A percentile compares a stretch with the other conserved stretches of the same genome.
phyloP scores from a whole-genome alignment of 2,797 vertebrate genomes.

The Melanotaenia parkinsoni region DNA sequence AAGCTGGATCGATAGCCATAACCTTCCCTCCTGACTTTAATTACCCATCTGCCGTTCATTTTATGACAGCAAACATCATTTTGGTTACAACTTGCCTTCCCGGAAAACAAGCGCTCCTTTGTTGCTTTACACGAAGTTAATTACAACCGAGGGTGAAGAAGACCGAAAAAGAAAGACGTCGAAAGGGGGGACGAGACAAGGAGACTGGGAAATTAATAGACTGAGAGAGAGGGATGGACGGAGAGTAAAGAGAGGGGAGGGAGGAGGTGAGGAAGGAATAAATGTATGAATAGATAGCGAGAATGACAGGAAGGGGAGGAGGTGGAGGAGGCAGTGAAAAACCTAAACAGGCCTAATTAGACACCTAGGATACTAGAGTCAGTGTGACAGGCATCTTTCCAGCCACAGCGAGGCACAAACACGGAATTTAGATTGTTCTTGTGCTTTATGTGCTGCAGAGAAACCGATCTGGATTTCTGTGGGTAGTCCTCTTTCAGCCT shows the following conservation, averaged over 20 bases:
- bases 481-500: slow-evolving; percentile 3
- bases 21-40: slow-evolving; percentile 10
- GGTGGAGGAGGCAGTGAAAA: slow-evolving; percentile 40
- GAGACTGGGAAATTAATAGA: slow-evolving; percentile 51
- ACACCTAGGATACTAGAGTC: slow-evolving; percentile 87
- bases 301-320: slow-evolving; percentile 36
- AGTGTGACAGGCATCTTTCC: slow-evolving; percentile 85
- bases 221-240: slow-evolving; percentile 16
- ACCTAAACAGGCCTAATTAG: slow-evolving; percentile 81
- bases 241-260: slow-evolving; percentile 14
- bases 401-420: slow-evolving; percentile 84
- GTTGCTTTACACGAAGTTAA: slow-evolving; percentile 66
- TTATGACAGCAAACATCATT: slow-evolving; percentile 59
- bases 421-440: slow-evolving; percentile 45
- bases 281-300: slow-evolving; percentile 45
- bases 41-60: slow-evolving; percentile 27
- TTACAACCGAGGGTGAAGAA: slow-evolving; percentile 53
- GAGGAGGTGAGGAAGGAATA: slow-evolving; percentile 51
- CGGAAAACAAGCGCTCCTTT: slow-evolving; percentile 53
- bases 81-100: slow-evolving; percentile 21
- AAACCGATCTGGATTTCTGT: slow-evolving; percentile 11
- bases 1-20: neutral
- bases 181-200: slow-evolving; percentile 33
- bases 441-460: neutral
- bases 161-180: slow-evolving; percentile 2